Evolutionary conservation across 2,888 invertebrate genomes (phyloP), one percentile per base, ranked within the genome.

Genomic region (Trichopria drosophilae): DNA sequence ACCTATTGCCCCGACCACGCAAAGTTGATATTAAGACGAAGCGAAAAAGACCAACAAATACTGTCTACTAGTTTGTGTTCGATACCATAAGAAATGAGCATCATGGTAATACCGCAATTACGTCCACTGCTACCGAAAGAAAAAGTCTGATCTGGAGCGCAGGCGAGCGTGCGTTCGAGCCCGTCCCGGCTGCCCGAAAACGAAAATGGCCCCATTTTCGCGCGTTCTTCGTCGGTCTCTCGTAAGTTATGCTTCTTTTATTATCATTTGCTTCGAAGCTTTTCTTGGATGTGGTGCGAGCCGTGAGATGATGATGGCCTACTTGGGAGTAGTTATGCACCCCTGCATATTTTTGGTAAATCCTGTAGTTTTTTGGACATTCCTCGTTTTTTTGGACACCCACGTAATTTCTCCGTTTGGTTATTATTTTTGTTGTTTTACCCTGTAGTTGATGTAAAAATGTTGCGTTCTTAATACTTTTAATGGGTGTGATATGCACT

Each of bases 171-270:
- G 65, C 68, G 64, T 67, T 68, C 68, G 52, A 55, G 51, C 31
- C 52, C 57, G 45, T 49, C 53, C 52, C 50, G 42, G 47, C 57
- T 56, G 54, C 51, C 48, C 49, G 55, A 54, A 53, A 54, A 57
- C 40, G 51, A 54, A 51, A 57, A 55, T 51, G 67, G 65, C 64
- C 65, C 61, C 62, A 41, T 35, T 46, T 64, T 64, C 65, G 72
- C 75, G 73, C 71, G 72, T 72, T 65, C 68, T 57, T 62, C 72
- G 71, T 69, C 68, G 67, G 69, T 71, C 67, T 72, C 72, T 75
- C 74, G 76, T 76, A 76, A 75, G 76, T 76, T 75, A 71, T 75
- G 75, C 75, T 75, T 75, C 70, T 75, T 76, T 72, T 74, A 74
- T 72, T 76, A 75, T 76, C 68, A 76, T 76, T 75, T 76, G 75